Base-by-base conservation (phyloP, 2,113 vertebrate species). In the Salvator merianae region DNA sequence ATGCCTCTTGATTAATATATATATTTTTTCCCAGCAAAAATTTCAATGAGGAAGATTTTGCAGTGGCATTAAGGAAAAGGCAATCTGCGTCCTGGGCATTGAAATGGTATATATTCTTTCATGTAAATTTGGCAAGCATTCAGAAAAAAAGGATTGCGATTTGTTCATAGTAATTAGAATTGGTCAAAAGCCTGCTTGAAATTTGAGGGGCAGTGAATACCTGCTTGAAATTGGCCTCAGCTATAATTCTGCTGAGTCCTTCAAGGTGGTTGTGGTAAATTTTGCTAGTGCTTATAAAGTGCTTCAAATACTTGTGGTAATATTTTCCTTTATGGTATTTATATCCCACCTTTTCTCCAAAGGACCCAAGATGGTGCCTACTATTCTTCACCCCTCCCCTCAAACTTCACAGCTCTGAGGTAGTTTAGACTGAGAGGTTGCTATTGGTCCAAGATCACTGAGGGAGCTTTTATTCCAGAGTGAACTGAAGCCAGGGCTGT, bases 31-130 rank as follows among this genome's bases (percentile, higher is more conserved):
- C 65, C 92, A 99, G 98, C 85, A 97, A 98, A 95, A 97, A 96
- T 93, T 99, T 99, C 86, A 93, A 71, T 78, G 96, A 97, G 91
- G 98, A 98, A 34, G 99, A 99, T 95, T 99, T 97, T 97, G 98
- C 97, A 47, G 93, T 95, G 76, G 94, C 94, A 0, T 97, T 99
- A 93, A 96, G 98, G 88, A 99, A 99, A 90, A 97, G 97, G 86
- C 99, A 99, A 3, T 99, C 98, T 68, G 97, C 96, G 2, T 98
- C 98, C 4, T 99, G 98, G 98, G 98, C 98, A 81, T 94, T 99
- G 92, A 99, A 98, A 94, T 99, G 98, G 99, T 99, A 92, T 0
- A 92, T 53, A n/a, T 12, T 7, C 7, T 89, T 74, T 1, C 82
- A 10, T 69, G 14, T 81, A 85, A 66, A 4, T 68, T 59, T 59